A percentile compares a stretch with the other conserved stretches of the same genome.
Conservation (phyloP, 2,888 invertebrate species). For the Nowickia ferox region DNA sequence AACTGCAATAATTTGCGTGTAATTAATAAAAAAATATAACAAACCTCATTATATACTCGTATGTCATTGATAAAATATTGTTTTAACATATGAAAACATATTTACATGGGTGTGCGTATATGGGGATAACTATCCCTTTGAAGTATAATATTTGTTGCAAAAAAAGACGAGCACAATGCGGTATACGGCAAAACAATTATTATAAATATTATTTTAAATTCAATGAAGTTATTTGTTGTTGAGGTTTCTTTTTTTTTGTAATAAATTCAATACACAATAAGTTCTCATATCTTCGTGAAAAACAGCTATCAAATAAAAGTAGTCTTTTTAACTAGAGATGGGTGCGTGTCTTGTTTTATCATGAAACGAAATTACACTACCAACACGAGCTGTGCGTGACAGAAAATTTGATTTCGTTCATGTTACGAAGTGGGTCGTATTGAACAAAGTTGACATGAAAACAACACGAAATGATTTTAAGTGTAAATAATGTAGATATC, state of each 20-base stretch:
- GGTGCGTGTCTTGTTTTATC: no score
- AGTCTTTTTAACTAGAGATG: not conserved
- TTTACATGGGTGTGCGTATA: no score
- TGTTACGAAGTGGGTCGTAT: no score
- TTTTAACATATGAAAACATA: not conserved
- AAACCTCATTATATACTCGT: constrained; percentile 8
- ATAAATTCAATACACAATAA: constrained; percentile 11
- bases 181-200: not conserved
- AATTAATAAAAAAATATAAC: constrained; percentile 14
- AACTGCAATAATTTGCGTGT: constrained; percentile 19
- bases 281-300: not conserved
- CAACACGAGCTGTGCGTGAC: no score
- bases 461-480: no score
- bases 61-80: not conserved
- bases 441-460: no score
- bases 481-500: no score
- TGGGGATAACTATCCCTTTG: constrained; percentile 3
- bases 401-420: no score
- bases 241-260: constrained; percentile 9
- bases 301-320: constrained; percentile 49
- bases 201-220: constrained; percentile 42
- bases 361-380: no score
- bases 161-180: no score
- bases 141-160: not conserved
- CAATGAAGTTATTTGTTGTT: constrained; percentile 38